Conservation (phyloP, 2,113 vertebrate species). For the Nesoenas mayeri region DNA sequence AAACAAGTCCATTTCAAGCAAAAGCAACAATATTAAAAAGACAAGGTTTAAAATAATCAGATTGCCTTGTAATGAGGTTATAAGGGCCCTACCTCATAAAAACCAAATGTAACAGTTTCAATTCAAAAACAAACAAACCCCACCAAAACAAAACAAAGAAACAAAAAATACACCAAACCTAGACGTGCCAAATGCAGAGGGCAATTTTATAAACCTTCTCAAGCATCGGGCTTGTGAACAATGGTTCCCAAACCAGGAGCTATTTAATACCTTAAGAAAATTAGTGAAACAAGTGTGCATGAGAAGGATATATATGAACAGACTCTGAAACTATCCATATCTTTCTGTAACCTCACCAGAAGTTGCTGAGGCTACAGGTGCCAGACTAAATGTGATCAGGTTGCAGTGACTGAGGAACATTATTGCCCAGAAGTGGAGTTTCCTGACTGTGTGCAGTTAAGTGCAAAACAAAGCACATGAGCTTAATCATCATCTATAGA, state of each 20-base stretch:
- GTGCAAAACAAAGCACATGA: not conserved
- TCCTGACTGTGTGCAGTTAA: not conserved
- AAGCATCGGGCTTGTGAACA: not conserved
- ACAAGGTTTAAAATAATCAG: not conserved
- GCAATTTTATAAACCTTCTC: not conserved
- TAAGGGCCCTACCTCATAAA: not conserved
- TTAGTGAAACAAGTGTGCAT: fast-evolving
- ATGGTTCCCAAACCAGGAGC: not conserved
- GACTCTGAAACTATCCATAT: not conserved
- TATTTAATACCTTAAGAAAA: not conserved
- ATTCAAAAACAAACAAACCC: not conserved
- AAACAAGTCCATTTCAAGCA: not conserved
- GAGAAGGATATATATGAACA: fast-evolving
- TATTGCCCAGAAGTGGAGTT: not conserved
- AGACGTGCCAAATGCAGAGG: not conserved
- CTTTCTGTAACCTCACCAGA: not conserved
- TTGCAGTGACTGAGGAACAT: not conserved
- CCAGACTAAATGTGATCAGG: not conserved
- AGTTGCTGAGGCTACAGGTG: not conserved
- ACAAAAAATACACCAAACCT: not conserved
- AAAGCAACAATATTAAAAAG: not conserved
- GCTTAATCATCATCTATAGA: not conserved
- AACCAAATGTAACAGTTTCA: fast-evolving
- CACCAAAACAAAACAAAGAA: not conserved
- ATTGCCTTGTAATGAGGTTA: not conserved